Conservation (phyloP, 2,113 vertebrate species). For the Candoia aspera region DNA sequence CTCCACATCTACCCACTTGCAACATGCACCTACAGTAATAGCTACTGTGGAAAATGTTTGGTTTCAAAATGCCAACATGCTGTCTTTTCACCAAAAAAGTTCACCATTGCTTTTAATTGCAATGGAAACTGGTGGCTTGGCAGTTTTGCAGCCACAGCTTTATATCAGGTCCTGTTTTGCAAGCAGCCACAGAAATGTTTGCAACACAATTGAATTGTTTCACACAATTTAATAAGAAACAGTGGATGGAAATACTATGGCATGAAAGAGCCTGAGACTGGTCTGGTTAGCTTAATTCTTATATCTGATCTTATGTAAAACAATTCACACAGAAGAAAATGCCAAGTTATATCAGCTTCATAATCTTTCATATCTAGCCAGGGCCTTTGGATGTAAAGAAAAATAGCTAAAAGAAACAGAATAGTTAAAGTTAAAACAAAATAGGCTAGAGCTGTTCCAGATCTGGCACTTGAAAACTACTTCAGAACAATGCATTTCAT, state of each 20-base stretch:
- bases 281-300: no score
- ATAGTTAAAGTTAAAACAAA: not conserved
- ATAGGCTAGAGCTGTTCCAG: not conserved
- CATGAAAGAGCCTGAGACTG: no score
- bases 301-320: not conserved
- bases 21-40: not conserved
- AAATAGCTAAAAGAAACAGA: not conserved
- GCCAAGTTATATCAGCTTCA: not conserved
- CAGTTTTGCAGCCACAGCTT: not conserved
- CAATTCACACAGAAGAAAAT: not conserved
- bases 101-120: not conserved
- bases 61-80: not conserved
- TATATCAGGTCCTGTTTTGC: not conserved
- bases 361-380: not conserved
- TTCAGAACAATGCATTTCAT: not conserved
- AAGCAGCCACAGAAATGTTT: not conserved
- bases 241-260: no score
- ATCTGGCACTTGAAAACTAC: not conserved
- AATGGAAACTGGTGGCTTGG: not conserved
- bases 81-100: not conserved
- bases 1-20: not conserved
- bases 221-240: no score
- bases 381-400: not conserved
- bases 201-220: no score
- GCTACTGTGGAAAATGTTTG: not conserved